Evolutionary conservation across 2,797 vertebrate genomes (phyloP).

Genomic region (Pseudomugil tenellus): DNA sequence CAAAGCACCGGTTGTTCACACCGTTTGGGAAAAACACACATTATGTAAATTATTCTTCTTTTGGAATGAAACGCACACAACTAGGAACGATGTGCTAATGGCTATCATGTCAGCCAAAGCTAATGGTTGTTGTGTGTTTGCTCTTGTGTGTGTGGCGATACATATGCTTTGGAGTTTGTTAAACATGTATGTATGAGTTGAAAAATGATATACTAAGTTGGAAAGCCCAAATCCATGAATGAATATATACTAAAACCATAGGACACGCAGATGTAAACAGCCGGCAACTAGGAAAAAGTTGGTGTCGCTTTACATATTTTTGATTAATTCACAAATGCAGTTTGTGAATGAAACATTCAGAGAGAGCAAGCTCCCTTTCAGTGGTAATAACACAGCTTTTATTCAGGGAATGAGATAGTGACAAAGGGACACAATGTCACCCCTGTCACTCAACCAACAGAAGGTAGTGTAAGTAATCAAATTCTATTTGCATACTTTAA

Average conservation of each 20-base stretch:
- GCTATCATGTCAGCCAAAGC: slow-evolving; percentile 79
- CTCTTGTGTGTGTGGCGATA: slow-evolving; percentile 37
- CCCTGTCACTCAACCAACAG: slow-evolving; percentile 55
- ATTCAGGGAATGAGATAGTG: slow-evolving; percentile 24
- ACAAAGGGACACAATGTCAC: slow-evolving; percentile 62
- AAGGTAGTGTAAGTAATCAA: slow-evolving; percentile 45
- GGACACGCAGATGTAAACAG: slow-evolving; percentile 12
- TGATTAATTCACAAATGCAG: slow-evolving; percentile 40
- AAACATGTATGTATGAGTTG: background rate
- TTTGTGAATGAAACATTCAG: slow-evolving; percentile 33
- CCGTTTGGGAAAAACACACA: slow-evolving; percentile 82
- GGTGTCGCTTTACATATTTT: slow-evolving; percentile 51
- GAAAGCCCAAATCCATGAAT: slow-evolving; percentile 10
- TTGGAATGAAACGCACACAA: slow-evolving; percentile 74
- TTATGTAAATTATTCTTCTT: slow-evolving; percentile 85
- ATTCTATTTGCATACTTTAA: slow-evolving; percentile 69
- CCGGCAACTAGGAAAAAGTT: slow-evolving; percentile 44
- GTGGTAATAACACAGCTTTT: slow-evolving; percentile 43
- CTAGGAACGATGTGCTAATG: slow-evolving; percentile 79
- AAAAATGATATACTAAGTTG: slow-evolving; percentile 11
- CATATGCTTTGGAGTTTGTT: slow-evolving; percentile 15
- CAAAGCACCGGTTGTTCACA: slow-evolving; percentile 82
- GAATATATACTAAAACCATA: slow-evolving; percentile 7
- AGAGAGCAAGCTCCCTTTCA: background rate
- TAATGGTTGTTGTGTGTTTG: slow-evolving; percentile 73